Percentiles rank a stretch among this genome's conserved stretches.
phyloP scores from a whole-genome alignment of 2,888 invertebrate genomes.

The Oeneis ivallda region DNA sequence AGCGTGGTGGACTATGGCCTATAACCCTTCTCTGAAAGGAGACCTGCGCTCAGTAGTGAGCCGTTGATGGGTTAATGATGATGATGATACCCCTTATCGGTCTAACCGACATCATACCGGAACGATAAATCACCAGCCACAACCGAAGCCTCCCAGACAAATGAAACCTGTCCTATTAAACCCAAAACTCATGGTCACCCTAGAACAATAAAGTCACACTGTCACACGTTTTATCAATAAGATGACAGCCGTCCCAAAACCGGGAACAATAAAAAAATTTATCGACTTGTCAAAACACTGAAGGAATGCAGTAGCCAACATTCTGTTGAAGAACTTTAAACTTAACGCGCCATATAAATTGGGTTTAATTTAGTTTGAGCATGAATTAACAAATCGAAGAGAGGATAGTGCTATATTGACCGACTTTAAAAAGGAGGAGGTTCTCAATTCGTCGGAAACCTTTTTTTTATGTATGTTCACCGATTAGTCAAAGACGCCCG shows the following conservation, averaged over 20 bases:
- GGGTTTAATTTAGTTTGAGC: neutral
- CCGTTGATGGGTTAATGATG: no score
- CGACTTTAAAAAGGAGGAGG: no score
- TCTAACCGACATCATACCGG: no score
- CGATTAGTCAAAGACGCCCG: no score
- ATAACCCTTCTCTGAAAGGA: no score
- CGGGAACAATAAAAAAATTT: constrained; percentile 44
- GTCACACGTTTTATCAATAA: constrained; percentile 42
- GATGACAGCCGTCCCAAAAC: constrained; percentile 42
- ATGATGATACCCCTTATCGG: no score
- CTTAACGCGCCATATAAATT: neutral
- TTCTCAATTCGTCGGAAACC: no score
- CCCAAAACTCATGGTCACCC: constrained; percentile 31
- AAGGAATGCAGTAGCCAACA: constrained; percentile 22
- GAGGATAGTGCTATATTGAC: neutral
- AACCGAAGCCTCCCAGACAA: no score
- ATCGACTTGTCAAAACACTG: constrained; percentile 30
- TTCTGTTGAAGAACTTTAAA: constrained; percentile 8
- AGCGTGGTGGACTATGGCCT: no score
- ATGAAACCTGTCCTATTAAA: neutral
- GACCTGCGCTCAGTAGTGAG: no score
- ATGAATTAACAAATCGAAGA: neutral
- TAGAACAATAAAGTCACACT: constrained; percentile 33
- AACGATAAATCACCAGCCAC: no score
- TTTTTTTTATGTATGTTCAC: no score